Evolutionary conservation across 2,797 vertebrate genomes (phyloP).

Genomic region (Epinephelus coioides): DNA sequence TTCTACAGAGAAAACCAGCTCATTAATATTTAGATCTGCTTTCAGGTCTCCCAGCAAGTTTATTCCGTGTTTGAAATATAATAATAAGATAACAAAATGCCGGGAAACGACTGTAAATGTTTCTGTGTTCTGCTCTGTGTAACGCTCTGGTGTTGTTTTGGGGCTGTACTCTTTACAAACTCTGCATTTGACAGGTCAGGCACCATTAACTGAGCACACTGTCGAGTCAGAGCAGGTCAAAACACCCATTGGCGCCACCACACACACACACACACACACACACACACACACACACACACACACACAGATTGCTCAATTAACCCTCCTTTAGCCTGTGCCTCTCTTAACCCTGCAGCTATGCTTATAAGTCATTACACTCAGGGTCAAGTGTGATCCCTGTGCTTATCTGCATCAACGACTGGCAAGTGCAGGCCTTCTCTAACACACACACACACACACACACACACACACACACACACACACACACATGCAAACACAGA

Average conservation of each 20-base stretch:
- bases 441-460: conserved; percentile 8
- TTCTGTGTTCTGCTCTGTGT: conserved; percentile 26
- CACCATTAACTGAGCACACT: conserved; percentile 78
- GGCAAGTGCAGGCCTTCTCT: conserved; percentile 52
- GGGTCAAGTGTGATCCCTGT: conserved; percentile 83
- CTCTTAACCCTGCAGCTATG: conserved; percentile 79
- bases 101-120: not conserved
- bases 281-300: conserved; percentile 50
- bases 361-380: conserved; percentile 82
- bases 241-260: conserved; percentile 67
- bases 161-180: conserved; percentile 21
- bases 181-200: conserved; percentile 71
- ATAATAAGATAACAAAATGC: not conserved
- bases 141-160: conserved; percentile 10
- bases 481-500: conserved; percentile 27
- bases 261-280: conserved; percentile 42
- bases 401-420: conserved; percentile 80
- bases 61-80: conserved; percentile 7
- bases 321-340: conserved; percentile 72
- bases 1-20: too few species aligned
- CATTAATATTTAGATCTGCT: not conserved
- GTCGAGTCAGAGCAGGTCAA: conserved; percentile 77
- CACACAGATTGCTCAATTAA: conserved; percentile 81
- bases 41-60: not conserved
- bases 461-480: conserved; percentile 15